These are phyloP conservation scores for Phodopus roborovskii DNA, from an alignment of 2,113 vertebrate species.

Conservation along the genomic window DNA sequence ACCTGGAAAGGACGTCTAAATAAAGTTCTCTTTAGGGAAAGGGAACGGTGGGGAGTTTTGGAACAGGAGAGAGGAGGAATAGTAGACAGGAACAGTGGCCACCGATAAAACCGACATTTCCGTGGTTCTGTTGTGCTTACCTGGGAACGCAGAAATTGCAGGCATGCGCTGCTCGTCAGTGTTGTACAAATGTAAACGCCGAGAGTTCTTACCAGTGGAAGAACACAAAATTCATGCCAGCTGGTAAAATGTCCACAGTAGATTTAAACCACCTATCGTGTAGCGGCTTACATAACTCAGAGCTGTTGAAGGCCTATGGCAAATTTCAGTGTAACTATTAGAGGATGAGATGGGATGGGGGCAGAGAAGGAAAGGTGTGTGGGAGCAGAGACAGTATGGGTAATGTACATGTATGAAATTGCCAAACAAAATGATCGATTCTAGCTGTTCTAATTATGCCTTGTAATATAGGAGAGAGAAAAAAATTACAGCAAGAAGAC, in stretches of 20 bases:
- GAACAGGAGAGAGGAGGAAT: not conserved
- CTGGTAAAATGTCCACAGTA: not conserved
- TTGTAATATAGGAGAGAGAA: too few relatives aligned
- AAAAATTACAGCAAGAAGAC: not conserved
- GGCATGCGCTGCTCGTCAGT: accelerated
- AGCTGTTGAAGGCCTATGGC: not conserved
- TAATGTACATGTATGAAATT: not conserved
- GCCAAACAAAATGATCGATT: not conserved
- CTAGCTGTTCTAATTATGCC: not conserved
- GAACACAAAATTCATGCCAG: not conserved
- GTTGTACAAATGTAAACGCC: not conserved
- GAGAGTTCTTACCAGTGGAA: not conserved
- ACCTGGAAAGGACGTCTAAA: not conserved
- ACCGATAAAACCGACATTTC: not conserved
- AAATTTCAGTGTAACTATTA: not conserved
- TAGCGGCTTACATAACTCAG: not conserved
- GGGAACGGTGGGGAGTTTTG: not conserved
- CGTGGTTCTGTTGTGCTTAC: not conserved
- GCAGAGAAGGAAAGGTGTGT: not conserved
- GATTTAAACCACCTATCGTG: not conserved
- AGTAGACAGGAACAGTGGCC: not conserved
- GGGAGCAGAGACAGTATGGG: not conserved
- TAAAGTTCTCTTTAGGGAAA: not conserved
- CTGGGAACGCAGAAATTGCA: too few relatives aligned
- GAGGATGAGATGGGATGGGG: not conserved